phyloP scores from a whole-genome alignment of 1,140 invertebrate species.

The Meloidogyne hapla region DNA sequence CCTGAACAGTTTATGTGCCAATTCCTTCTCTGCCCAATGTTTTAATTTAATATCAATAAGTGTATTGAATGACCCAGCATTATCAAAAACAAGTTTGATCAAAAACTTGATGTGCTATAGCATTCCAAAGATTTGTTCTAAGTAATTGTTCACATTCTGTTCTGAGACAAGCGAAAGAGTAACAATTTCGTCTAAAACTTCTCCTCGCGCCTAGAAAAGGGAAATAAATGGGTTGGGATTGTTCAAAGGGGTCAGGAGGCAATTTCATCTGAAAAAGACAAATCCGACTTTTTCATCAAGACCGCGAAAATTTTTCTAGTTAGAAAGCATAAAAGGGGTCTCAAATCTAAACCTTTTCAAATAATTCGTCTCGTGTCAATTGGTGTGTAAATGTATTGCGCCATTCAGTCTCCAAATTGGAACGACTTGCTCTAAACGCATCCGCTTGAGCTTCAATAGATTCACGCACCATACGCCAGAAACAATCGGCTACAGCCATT shows the following conservation, averaged over 20 bases:
- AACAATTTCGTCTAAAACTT: constrained; percentile 93
- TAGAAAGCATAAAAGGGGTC: no score
- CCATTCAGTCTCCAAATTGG: constrained; percentile 99
- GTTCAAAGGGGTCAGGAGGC: no score
- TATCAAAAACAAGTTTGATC: constrained; percentile 83
- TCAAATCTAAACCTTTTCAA: constrained; percentile 75
- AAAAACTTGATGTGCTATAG: constrained; percentile 82
- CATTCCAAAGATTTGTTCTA: constrained; percentile 80
- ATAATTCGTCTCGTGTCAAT: constrained; percentile 87
- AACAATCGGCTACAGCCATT: constrained; percentile 83
- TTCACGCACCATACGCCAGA: constrained; percentile 99
- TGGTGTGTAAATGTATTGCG: constrained; percentile 94
- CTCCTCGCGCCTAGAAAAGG: constrained; percentile 75
- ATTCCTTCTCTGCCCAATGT: constrained; percentile 86
- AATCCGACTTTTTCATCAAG: no score
- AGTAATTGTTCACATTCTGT: constrained; percentile 86
- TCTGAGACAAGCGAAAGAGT: constrained; percentile 85
- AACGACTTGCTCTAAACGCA: constrained; percentile 92
- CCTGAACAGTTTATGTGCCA: constrained; percentile 80
- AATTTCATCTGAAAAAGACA: no score
- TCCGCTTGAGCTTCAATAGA: constrained; percentile 98
- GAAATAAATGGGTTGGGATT: background rate
- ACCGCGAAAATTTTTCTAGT: no score
- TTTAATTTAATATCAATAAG: constrained; percentile 91
- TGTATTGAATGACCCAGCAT: constrained; percentile 84